phyloP scores from a whole-genome alignment of 2,888 invertebrate genomes.

The Pristionchus maxplancki region DNA sequence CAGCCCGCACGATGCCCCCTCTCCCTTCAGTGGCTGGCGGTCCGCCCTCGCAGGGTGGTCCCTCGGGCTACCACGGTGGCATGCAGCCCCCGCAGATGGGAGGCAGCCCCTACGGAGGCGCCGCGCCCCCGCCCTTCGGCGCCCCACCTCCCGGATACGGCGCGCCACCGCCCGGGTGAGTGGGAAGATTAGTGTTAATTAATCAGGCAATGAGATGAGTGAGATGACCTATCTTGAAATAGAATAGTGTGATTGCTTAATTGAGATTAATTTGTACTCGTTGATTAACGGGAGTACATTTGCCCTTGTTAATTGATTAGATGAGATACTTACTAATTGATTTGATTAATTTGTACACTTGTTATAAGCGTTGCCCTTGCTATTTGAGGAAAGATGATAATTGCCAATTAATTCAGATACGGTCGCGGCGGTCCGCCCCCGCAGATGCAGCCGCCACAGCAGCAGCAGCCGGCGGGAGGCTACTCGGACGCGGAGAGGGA shows the following conservation, averaged over 20 bases:
- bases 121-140: background rate
- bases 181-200: background rate
- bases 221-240: too few relatives aligned
- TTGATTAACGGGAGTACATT: too few relatives aligned
- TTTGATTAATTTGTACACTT: too few relatives aligned
- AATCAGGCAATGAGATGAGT: background rate
- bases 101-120: background rate
- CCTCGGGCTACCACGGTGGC: background rate
- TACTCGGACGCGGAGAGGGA: constrained; percentile 45
- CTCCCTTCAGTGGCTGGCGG: background rate
- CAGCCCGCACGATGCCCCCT: background rate
- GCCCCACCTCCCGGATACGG: constrained; percentile 22
- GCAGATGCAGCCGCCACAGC: background rate
- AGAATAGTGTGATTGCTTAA: too few relatives aligned
- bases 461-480: background rate
- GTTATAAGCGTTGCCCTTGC: too few relatives aligned
- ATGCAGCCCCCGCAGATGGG: background rate
- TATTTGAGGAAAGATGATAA: too few relatives aligned
- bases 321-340: too few relatives aligned
- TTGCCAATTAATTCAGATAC: background rate
- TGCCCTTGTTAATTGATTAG: background rate
- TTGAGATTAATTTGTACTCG: too few relatives aligned
- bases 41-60: background rate
- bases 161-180: constrained; percentile 14
- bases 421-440: constrained; percentile 30